Conservation (phyloP, 2,888 invertebrate species). For the Chironomus riparius region DNA sequence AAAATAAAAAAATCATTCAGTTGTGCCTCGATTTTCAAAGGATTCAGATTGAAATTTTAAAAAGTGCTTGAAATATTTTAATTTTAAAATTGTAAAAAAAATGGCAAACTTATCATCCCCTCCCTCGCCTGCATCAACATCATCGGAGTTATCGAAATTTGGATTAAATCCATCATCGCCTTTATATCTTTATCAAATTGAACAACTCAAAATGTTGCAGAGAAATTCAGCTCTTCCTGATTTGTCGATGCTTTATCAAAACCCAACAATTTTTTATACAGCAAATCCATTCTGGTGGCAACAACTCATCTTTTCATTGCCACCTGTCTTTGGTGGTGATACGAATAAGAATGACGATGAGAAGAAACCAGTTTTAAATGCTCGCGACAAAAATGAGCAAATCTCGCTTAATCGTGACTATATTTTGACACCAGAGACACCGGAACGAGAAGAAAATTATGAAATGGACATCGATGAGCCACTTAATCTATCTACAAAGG, state of each 20-base stretch:
- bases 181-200: constrained; percentile 22
- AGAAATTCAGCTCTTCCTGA: constrained; percentile 3
- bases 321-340: constrained; percentile 9
- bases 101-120: constrained; percentile 26
- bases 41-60: constrained; percentile 3
- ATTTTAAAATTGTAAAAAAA: neutral
- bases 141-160: constrained; percentile 18
- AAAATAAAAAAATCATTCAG: constrained; percentile 6
- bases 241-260: constrained; percentile 21
- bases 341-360: neutral
- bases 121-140: constrained; percentile 15
- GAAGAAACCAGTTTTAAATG: constrained; percentile 5
- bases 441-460: constrained; percentile 16
- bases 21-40: constrained; percentile 15
- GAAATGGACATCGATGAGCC: constrained; percentile 20
- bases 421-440: constrained; percentile 24
- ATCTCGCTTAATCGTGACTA: constrained; percentile 7
- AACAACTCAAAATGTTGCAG: constrained; percentile 24
- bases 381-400: neutral
- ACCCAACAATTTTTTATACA: constrained; percentile 21
- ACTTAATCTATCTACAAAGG: constrained; percentile 16
- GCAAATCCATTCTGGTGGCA: constrained; percentile 27
- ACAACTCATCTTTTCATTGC: constrained; percentile 23
- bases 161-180: constrained; percentile 13
- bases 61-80: neutral